A percentile compares a stretch with the other conserved stretches of the same genome.
Conservation (phyloP, 2,888 invertebrate genomes). For the Cetonia aurata region DNA sequence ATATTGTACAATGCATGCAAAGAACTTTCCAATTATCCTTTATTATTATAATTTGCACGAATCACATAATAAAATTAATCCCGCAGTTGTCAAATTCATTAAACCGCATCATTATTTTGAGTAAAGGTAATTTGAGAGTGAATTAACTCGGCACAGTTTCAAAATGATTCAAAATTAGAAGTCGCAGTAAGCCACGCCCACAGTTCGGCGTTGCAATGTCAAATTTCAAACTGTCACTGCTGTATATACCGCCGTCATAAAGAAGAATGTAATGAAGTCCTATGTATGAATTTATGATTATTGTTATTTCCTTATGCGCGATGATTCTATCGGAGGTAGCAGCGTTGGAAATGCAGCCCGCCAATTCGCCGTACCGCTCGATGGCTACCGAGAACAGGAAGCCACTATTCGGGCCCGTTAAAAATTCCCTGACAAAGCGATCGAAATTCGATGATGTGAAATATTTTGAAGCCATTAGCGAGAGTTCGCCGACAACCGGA, state of each 20-base stretch:
- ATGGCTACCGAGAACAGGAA: background rate
- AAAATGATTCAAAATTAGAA: too few relatives aligned
- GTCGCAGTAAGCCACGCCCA: too few relatives aligned
- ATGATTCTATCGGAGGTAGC: slow-evolving; percentile 6
- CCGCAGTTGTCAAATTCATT: too few relatives aligned
- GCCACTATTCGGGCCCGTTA: slow-evolving; percentile 1
- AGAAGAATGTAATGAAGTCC: slow-evolving; percentile 22
- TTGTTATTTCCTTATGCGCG: slow-evolving; percentile 2
- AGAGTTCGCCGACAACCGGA: slow-evolving; percentile 24
- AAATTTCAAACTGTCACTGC: slow-evolving; percentile 11
- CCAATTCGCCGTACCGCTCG: background rate
- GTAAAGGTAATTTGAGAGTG: too few relatives aligned
- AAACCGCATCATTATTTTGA: too few relatives aligned
- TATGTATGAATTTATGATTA: slow-evolving; percentile 30
- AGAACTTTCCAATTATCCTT: too few relatives aligned
- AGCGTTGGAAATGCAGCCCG: background rate
- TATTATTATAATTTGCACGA: too few relatives aligned
- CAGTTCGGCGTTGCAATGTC: background rate
- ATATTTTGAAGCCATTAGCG: slow-evolving; percentile 49
- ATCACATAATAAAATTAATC: too few relatives aligned
- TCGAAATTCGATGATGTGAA: slow-evolving; percentile 45
- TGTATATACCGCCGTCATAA: slow-evolving; percentile 9
- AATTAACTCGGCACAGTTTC: too few relatives aligned
- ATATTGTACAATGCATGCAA: too few relatives aligned
- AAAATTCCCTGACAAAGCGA: slow-evolving; percentile 33